Conservation (phyloP, 2,113 vertebrate species). For the Petromus typicus region DNA sequence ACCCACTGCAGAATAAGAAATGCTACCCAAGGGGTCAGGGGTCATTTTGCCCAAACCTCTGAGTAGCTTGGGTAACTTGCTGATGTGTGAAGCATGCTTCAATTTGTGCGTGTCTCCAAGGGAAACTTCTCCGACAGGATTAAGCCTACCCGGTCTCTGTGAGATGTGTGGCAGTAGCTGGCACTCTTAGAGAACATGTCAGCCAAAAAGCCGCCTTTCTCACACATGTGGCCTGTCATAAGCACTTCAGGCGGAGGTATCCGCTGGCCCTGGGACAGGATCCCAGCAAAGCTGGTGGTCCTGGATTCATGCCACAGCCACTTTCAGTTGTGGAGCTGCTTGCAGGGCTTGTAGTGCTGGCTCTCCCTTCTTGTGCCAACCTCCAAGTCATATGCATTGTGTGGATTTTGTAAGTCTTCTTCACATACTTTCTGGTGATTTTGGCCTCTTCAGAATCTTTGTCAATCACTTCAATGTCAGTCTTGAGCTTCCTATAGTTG, state of each 20-base stretch:
- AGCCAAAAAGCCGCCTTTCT: conserved; percentile 92
- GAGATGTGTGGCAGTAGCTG: conserved; percentile 98
- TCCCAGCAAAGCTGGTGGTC: conserved; percentile 96
- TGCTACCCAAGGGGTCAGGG: conserved; percentile 91
- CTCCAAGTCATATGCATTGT: conserved; percentile 96
- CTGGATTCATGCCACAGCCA: conserved; percentile 97
- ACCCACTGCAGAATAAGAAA: conserved; percentile 90
- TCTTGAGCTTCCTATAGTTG: conserved; percentile 98
- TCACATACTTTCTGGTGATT: conserved; percentile 94
- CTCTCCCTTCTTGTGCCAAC: conserved; percentile 91
- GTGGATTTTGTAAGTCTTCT: conserved; percentile 95
- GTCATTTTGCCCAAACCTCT: conserved; percentile 96
- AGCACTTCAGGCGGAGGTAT: conserved; percentile 97
- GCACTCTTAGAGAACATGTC: conserved; percentile 98
- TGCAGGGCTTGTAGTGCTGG: conserved; percentile 94
- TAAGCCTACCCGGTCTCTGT: conserved; percentile 93
- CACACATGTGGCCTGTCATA: conserved; percentile 99
- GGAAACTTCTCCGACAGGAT: conserved; percentile 96
- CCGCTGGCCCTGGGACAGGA: conserved; percentile 96
- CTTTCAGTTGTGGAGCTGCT: conserved; percentile 94
- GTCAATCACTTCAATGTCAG: conserved; percentile 96
- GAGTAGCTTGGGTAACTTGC: conserved; percentile 97
- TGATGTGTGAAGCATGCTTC: conserved; percentile 96
- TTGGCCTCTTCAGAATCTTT: conserved; percentile 93
- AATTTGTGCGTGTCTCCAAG: conserved; percentile 98